A percentile compares a stretch with the other conserved stretches of the same genome.
Conservation (phyloP, 2,888 invertebrate genomes). For the Drosophila hawaiiensis region DNA sequence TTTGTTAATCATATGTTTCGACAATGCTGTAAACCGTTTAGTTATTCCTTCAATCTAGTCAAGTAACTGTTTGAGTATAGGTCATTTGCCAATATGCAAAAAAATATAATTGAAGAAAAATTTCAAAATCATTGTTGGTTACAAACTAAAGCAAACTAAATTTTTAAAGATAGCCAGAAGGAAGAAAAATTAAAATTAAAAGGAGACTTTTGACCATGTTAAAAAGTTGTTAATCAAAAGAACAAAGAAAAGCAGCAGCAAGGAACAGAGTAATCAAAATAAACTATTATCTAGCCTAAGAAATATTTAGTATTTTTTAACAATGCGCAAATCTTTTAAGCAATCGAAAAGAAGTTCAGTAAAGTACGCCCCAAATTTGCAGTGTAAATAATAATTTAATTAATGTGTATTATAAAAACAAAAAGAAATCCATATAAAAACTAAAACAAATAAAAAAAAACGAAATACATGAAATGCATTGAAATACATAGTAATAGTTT, state of each 20-base stretch:
- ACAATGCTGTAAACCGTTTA: slow-evolving; percentile 49
- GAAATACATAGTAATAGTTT: slow-evolving; percentile 40
- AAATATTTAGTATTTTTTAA: slow-evolving; percentile 53
- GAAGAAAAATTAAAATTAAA: neutral
- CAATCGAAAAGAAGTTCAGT: neutral
- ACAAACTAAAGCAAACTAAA: slow-evolving; percentile 21
- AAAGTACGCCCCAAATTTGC: slow-evolving; percentile 25
- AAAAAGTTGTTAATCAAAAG: slow-evolving; percentile 52
- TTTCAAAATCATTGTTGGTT: slow-evolving; percentile 21
- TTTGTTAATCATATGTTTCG: slow-evolving; percentile 17
- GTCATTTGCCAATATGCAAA: slow-evolving; percentile 56
- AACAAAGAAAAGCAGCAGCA: slow-evolving; percentile 28
- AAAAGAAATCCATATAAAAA: neutral
- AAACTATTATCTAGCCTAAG: slow-evolving; percentile 67
- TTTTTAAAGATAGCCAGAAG: slow-evolving; percentile 18
- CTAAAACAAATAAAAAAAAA: slow-evolving; percentile 7
- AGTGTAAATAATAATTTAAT: slow-evolving; percentile 57
- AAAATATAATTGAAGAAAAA: slow-evolving; percentile 13
- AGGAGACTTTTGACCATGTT: slow-evolving; percentile 36
- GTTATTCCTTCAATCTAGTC: slow-evolving; percentile 24
- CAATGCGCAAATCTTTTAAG: slow-evolving; percentile 10
- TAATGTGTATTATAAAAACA: slow-evolving; percentile 49
- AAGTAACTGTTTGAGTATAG: slow-evolving; percentile 13
- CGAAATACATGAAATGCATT: slow-evolving; percentile 47
- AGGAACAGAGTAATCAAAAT: slow-evolving; percentile 75